These are phyloP conservation scores for Rhinogobio ventralis DNA, from an alignment of 2,797 vertebrate species.

Conservation along the genomic window DNA sequence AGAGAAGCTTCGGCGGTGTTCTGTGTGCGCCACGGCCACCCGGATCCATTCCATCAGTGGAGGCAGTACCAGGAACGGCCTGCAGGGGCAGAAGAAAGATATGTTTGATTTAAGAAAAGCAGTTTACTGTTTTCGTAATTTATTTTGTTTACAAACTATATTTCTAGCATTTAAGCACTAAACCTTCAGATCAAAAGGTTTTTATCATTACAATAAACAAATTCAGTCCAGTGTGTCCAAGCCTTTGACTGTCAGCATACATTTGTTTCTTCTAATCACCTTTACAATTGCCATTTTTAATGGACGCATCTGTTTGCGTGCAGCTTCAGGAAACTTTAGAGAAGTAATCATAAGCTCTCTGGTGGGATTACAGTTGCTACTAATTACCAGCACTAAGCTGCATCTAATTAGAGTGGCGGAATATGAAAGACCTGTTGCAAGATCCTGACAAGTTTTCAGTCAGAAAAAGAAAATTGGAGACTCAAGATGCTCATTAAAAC, in stretches of 20 bases:
- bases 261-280: neutral
- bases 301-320: conserved; percentile 16
- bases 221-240: neutral
- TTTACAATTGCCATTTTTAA: neutral
- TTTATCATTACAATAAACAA: neutral
- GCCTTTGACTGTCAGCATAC: neutral
- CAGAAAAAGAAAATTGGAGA: conserved; percentile 15
- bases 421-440: conserved; percentile 31
- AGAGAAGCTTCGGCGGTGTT: conserved; percentile 81
- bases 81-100: conserved; percentile 60
- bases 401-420: conserved; percentile 30
- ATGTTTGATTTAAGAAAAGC: neutral
- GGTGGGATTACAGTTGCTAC: conserved; percentile 32
- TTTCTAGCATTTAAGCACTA: neutral
- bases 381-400: conserved; percentile 41
- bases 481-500: conserved; percentile 25
- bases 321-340: conserved; percentile 32
- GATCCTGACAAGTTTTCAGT: conserved; percentile 22
- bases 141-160: neutral
- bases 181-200: neutral
- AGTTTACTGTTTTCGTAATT: neutral
- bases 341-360: conserved; percentile 25
- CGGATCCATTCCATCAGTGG: conserved; percentile 87
- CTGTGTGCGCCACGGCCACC: conserved; percentile 81
- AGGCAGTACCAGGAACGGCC: conserved; percentile 82